Evolutionary conservation across 2,797 vertebrate genomes (phyloP).

Genomic region (Sebastes steindachneri): DNA sequence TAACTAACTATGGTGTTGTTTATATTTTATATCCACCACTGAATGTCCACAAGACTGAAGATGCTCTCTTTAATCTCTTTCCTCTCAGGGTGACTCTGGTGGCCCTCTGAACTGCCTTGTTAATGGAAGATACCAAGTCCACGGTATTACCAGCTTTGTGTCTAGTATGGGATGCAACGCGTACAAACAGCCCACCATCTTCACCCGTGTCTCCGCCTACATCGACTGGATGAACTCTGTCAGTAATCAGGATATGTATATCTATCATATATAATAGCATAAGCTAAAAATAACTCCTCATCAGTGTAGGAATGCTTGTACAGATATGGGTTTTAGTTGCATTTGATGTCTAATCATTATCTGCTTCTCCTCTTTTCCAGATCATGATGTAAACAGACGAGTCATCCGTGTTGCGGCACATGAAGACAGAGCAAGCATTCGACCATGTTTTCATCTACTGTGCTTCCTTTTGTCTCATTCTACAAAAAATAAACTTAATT

Average conservation of each 20-base stretch:
- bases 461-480: background rate
- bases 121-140: constrained; percentile 79
- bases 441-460: background rate
- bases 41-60: background rate
- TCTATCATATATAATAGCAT: background rate
- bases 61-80: background rate
- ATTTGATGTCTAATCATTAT: background rate
- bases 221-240: constrained; percentile 84
- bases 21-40: background rate
- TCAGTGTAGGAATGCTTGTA: background rate
- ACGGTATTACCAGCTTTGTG: constrained; percentile 89
- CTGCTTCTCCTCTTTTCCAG: constrained; percentile 41
- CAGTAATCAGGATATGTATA: constrained; percentile 20
- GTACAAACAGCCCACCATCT: constrained; percentile 87
- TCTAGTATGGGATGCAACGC: constrained; percentile 82
- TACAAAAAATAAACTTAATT: constrained; percentile 47
- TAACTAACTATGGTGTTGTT: background rate
- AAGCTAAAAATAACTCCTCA: background rate
- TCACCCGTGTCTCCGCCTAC: constrained; percentile 89
- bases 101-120: constrained; percentile 87
- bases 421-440: background rate
- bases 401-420: background rate
- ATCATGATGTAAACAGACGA: constrained; percentile 39
- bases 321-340: background rate
- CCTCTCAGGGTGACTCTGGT: constrained; percentile 87